These are phyloP conservation scores for Drosophila yooni DNA, from an alignment of 2,888 invertebrate genomes.

Conservation along the genomic window DNA sequence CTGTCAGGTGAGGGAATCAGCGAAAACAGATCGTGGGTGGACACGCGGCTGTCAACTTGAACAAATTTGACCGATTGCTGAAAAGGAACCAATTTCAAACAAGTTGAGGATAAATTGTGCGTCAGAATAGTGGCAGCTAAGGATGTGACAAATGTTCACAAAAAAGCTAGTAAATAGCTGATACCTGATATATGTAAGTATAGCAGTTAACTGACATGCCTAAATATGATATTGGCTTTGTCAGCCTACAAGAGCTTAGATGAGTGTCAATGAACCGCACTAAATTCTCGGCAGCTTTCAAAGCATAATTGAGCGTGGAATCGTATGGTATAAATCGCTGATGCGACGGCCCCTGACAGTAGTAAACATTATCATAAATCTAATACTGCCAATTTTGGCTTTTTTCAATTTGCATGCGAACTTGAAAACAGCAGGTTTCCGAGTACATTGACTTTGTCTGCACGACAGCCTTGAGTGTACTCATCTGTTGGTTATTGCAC, in stretches of 20 bases:
- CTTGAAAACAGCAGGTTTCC: slow-evolving; percentile 50
- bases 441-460: slow-evolving; percentile 65
- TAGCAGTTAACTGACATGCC: not conserved
- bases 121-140: slow-evolving; percentile 29
- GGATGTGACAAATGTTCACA: slow-evolving; percentile 21
- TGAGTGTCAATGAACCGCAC: slow-evolving; percentile 65
- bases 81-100: slow-evolving; percentile 61
- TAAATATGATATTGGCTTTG: slow-evolving; percentile 38
- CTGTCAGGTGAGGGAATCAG: slow-evolving; percentile 45
- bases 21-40: slow-evolving; percentile 52
- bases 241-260: slow-evolving; percentile 46
- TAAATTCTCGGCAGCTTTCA: slow-evolving; percentile 63
- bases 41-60: slow-evolving; percentile 66
- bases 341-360: slow-evolving; percentile 29
- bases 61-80: slow-evolving; percentile 65
- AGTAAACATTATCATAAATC: slow-evolving; percentile 68
- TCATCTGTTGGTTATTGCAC: slow-evolving; percentile 62
- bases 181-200: slow-evolving; percentile 39
- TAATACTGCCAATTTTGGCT: slow-evolving; percentile 61
- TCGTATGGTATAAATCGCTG: slow-evolving; percentile 59
- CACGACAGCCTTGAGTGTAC: slow-evolving; percentile 46
- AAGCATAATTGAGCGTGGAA: slow-evolving; percentile 56
- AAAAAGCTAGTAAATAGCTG: slow-evolving; percentile 26
- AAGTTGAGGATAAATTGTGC: slow-evolving; percentile 46
- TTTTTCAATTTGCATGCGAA: slow-evolving; percentile 76